Base-by-base conservation (phyloP, 2,888 invertebrate genomes). In the Rhingia rostrata region DNA sequence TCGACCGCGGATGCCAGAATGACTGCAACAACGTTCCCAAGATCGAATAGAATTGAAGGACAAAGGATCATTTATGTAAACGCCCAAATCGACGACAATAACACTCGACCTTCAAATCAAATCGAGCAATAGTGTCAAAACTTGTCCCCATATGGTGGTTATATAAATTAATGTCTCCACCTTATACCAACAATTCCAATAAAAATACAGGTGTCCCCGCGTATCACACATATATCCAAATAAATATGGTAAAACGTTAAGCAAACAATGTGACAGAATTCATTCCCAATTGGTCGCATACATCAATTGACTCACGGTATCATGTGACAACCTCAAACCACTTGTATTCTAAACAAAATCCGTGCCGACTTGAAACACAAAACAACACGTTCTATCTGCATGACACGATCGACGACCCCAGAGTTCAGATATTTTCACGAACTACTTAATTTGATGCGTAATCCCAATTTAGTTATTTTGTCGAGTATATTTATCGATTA, bases 401-500 rank as follows among this genome's bases (percentile, higher is more conserved):
- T 56, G 66, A 5, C 49, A 51, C 58, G 73, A 64, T 54, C 60
- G 35, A 12, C 35, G 58, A 51, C 43, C 22, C 47, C 7, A 63
- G 4, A 64, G 32, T 58, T 37, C 45, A 14, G 4, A 0, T 4
- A n/a, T 35, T 47, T 10, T 33, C 43, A 7, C 32, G 12, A 60
- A 47, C 56, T 43, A 56, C 37, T 72, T 51, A 39, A 73, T n/a
- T 22, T 54, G 56, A 51, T 49, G 49, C 70, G 60, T 82, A 75
- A 75, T 43, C 3, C 32, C 5, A 5, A 14, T 60, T n/a, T 35
- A 12, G 35, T 10, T 22, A 54, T 7, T 37, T 61, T 53, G 6
- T 7, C 4, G 9, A 3, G 2, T 32, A 35, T 3, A 32, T 30
- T 6, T 41, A 45, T 83, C 72, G 79, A 79, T 83, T 73, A 60